Evolutionary conservation across 1,140 invertebrate species (phyloP).

Genomic region (Daktulosphaira vitifoliae): DNA sequence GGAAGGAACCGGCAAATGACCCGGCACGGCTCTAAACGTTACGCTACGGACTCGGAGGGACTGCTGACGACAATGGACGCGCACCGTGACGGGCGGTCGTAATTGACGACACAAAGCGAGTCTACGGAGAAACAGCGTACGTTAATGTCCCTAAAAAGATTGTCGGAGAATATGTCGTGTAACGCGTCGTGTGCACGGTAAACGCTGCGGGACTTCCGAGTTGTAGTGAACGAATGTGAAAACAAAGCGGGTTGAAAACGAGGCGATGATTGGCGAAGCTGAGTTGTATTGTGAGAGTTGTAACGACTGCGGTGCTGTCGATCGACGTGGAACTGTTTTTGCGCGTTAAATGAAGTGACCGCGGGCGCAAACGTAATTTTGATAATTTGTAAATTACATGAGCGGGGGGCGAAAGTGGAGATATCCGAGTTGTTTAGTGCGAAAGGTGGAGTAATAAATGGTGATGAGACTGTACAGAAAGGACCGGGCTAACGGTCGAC

Average conservation of each 20-base stretch:
- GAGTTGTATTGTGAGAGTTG: too few relatives aligned
- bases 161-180: too few relatives aligned
- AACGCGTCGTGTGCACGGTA: too few relatives aligned
- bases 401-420: conserved; percentile 9
- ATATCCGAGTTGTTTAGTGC: conserved; percentile 23
- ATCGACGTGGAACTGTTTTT: too few relatives aligned
- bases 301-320: too few relatives aligned
- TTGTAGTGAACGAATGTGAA: too few relatives aligned
- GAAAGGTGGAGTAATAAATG: background rate
- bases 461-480: conserved; percentile 1
- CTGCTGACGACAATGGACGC: background rate
- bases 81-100: background rate
- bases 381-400: conserved; percentile 22
- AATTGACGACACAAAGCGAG: conserved; percentile 26
- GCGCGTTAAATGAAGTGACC: conserved; percentile 12
- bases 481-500: background rate
- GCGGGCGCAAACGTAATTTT: conserved; percentile 16
- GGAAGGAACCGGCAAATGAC: conserved; percentile 33
- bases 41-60: background rate
- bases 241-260: too few relatives aligned
- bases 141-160: too few relatives aligned
- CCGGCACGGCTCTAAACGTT: background rate
- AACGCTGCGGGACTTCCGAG: too few relatives aligned
- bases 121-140: background rate
- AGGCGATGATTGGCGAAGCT: too few relatives aligned